Conservation (phyloP, 1,140 invertebrate species). For the Archivesica marissinica region DNA sequence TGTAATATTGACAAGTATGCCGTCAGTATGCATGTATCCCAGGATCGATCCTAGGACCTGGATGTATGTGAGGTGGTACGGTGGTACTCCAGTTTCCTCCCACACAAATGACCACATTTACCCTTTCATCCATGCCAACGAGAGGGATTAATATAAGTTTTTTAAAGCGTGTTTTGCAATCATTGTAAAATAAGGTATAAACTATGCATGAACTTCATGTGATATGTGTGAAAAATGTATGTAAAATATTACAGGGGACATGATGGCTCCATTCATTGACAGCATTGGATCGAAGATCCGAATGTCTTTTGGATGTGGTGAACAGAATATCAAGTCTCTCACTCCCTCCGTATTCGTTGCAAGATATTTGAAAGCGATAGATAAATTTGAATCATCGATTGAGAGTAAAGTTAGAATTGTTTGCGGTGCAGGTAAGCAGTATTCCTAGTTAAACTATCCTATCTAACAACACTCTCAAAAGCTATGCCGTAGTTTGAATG, state of each 20-base stretch:
- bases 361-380: constrained; percentile 89
- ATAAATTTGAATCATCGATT: constrained; percentile 86
- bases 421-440: constrained; percentile 16
- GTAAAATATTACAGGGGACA: constrained; percentile 69
- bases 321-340: constrained; percentile 96
- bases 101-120: too few relatives aligned
- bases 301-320: constrained; percentile 95
- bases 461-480: too few relatives aligned
- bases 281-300: constrained; percentile 87
- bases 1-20: too few relatives aligned
- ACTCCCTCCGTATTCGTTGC: constrained; percentile 94
- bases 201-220: neutral
- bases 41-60: too few relatives aligned
- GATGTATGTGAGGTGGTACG: too few relatives aligned
- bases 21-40: too few relatives aligned
- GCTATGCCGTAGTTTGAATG: too few relatives aligned
- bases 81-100: too few relatives aligned
- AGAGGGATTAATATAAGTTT: too few relatives aligned
- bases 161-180: too few relatives aligned
- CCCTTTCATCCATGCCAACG: too few relatives aligned
- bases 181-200: neutral
- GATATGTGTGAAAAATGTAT: neutral
- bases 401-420: constrained; percentile 81
- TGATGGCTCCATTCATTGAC: constrained; percentile 75
- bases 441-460: too few relatives aligned